These are phyloP conservation scores for Drosophila takahashii DNA, from an alignment of 1,140 invertebrate genomes.

Conservation along the genomic window DNA sequence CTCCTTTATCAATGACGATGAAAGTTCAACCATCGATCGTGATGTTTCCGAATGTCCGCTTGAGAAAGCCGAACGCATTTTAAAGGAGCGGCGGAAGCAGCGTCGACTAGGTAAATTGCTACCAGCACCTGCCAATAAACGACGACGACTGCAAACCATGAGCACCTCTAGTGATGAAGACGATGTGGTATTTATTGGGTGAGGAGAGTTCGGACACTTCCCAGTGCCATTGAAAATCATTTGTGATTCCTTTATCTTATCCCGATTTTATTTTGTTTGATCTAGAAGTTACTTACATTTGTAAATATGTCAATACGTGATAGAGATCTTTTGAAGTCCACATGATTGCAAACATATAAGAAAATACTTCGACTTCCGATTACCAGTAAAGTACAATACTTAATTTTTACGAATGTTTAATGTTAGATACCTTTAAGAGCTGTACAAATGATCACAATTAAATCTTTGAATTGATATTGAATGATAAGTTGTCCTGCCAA, in stretches of 20 bases:
- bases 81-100: conserved; percentile 63
- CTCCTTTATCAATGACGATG: conserved; percentile 72
- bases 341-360: neutral
- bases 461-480: too few relatives aligned
- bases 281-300: neutral
- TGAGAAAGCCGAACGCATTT: conserved; percentile 77
- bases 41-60: conserved; percentile 67
- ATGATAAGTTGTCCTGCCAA: too few relatives aligned
- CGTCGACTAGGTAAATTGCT: conserved; percentile 19
- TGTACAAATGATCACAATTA: too few relatives aligned
- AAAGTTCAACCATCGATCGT: conserved; percentile 18
- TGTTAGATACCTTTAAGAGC: too few relatives aligned
- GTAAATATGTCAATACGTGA: conserved; percentile 1
- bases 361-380: too few relatives aligned
- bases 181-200: conserved; percentile 29
- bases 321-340: neutral
- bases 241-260: neutral
- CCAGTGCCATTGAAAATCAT: neutral
- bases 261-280: conserved; percentile 1
- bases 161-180: conserved; percentile 67
- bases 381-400: too few relatives aligned
- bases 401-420: too few relatives aligned
- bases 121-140: conserved; percentile 14
- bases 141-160: conserved; percentile 51
- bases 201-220: neutral